Evolutionary conservation across 2,797 vertebrate genomes (phyloP), one percentile per base, ranked within the genome.

Genomic region (Gymnothorax javanicus): DNA sequence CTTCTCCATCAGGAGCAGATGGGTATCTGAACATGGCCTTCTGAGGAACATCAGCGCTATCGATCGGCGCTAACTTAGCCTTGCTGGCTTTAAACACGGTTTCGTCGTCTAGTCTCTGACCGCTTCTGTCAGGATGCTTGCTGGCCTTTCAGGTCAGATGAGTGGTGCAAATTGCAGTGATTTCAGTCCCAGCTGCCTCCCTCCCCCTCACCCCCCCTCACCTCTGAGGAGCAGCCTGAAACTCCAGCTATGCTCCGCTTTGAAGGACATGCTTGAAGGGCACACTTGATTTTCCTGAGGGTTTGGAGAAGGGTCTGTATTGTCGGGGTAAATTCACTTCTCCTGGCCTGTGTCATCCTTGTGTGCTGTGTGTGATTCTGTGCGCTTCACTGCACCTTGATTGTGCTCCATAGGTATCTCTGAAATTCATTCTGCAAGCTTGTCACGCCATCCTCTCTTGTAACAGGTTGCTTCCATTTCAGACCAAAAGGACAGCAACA

Each of bases 381-480:
- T 2, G 0, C 9, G 2, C 56, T 52, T 6, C 11, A 64, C n/a
- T 2, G 85, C 6, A 27, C 15, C 27, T 3, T 23, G 9, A n/a
- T 17, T 33, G 20, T 79, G 85, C 69, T 59, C 43, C 57, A 33
- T 6, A 2, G 3, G 27, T 73, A 23, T 4, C 2, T 69, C 3
- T 4, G 4, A 25, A n/a, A 25, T 69, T 11, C 67, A 27, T 69
- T 69, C 4, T 25, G n/a, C 60, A 43, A 17, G 62, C 25, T 4
- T 27, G 50, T 11, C 50, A 52, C 86, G 54, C 82, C 17, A 64
- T 54, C 57, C 83, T 23, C 13, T 86, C 84, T 82, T 73, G 84
- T 86, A 67, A 88, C 67, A 75, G 87, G 64, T 77, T 67, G 67
- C 57, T 84, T 83, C 82, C 87, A 86, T 87, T 86, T 81, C 83